These are phyloP conservation scores for Chamaetylas fuelleborni DNA, from an alignment of 2,113 vertebrate genomes.

Conservation along the genomic window DNA sequence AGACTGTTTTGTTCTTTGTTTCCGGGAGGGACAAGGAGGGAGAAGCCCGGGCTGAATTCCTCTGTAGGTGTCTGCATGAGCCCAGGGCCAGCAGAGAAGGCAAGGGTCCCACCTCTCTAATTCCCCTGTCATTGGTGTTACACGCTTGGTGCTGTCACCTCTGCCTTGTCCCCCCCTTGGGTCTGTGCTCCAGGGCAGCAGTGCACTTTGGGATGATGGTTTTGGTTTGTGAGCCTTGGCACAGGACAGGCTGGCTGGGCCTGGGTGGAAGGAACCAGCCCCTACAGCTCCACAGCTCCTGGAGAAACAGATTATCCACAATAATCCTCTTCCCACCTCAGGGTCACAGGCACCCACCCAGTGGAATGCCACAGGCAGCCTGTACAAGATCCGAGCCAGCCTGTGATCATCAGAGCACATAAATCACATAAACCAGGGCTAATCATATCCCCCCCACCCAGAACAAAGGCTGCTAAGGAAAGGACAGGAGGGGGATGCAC, in stretches of 20 bases:
- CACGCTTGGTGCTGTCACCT: accelerated
- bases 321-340: background rate
- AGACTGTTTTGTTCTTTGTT: background rate
- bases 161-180: background rate
- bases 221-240: background rate
- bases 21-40: background rate
- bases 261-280: background rate
- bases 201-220: accelerated
- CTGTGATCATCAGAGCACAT: background rate
- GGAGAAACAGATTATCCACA: background rate
- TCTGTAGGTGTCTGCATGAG: background rate
- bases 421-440: background rate
- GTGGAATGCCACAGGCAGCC: background rate
- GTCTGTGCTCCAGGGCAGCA: background rate
- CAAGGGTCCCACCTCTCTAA: accelerated
- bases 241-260: background rate
- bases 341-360: background rate
- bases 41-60: background rate
- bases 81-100: background rate
- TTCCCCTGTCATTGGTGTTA: accelerated
- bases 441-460: background rate
- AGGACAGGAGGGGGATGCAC: background rate
- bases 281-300: accelerated
- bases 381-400: background rate
- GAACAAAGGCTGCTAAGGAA: background rate